Base-by-base conservation (phyloP, 1,140 invertebrate genomes). In the Cherax quadricarinatus region DNA sequence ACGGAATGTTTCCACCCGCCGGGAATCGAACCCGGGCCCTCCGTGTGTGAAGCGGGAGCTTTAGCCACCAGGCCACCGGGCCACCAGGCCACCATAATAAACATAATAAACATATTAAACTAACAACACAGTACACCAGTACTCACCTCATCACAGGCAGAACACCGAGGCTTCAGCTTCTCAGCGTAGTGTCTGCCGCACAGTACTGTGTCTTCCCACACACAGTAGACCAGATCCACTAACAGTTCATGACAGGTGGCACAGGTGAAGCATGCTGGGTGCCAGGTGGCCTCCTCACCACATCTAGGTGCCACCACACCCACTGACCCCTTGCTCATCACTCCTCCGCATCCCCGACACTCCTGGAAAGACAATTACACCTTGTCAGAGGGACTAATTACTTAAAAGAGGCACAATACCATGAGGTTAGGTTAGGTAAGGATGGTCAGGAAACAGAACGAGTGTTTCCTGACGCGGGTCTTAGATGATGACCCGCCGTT, bases 141-240 rank as follows among this genome's bases (percentile, higher is more conserved):
- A 96, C 97, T 96, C 95, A 99, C 98, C 97, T 99, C 98, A 96
- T 99, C 98, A 95, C 98, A 99, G 93, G 98, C 98, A 66, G 97
- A 96, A 95, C 98, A 99, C 94, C 98, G 96, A 4, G 98, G 98
- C 95, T 98, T 98, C 93, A 99, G 96, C 94, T 97, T 96, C 95
- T 99, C 98, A 21, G 98, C 98, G 95, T 99, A 99, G 95, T 99
- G 98, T 86, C 98, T 96, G 94, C 98, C 98, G 95, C 98, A 99
- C 95, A 97, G 99, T 70, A 99, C 96, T 85, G 96, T 96, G 89
- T 97, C 97, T 92, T 98, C 97, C 94, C 98, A 96, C 79, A 97
- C 97, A 94, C 98, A 99, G 95, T 99, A 99, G 24, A 98, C 98
- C 81, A 99, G 96, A 95, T 99, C 98, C 83, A 99, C 98, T 51